Base-by-base conservation (phyloP, 2,888 invertebrate species). In the Euzophera pinguis region DNA sequence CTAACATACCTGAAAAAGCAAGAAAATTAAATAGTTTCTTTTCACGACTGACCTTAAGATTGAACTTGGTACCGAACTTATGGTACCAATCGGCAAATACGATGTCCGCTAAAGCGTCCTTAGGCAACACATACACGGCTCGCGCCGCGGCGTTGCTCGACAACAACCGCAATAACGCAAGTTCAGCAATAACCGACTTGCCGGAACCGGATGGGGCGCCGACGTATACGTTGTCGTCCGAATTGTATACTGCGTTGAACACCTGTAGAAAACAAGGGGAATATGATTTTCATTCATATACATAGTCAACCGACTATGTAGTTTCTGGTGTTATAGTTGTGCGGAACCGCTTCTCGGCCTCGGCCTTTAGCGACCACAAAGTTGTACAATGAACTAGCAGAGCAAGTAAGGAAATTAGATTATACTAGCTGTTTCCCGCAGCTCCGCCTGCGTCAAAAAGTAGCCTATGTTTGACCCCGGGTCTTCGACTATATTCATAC, bases 171-270 rank as follows among this genome's bases (percentile, higher is more conserved):
- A 99, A 92, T 14, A 99, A 94, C 0, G 99, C 98, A 83, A 99
- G 97, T 81, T 99, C 99, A 0, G 98, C 99, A 52, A 99, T 95
- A 9, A 98, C 96, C 0, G 98, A 98, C 88, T 98, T 98, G 0
- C 96, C 96, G 0, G 97, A 96, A 0, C 97, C 97, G 0, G 97
- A 95, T 0, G 98, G 97, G 0, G 98, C 97, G 0, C 97, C 97
- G 56, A 99, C 95, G 79, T 99, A 98, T 7, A 99, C 97, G 82
- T 99, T 99, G 76, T 99, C 99, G 76, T 99, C 99, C 1, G 97
- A 97, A 78, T 99, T 99, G 90, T 99, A 99, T 0, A 99, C 96
- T 0, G 99, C 97, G 81, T 99, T 99, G 89, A 99, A 99, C 5
- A 99, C 99, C 91, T 96, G 93, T n/a, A n/a, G n/a, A n/a, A n/a